Evolutionary conservation across 2,797 vertebrate genomes (phyloP).

Genomic region (Threskiornis aethiopicus): DNA sequence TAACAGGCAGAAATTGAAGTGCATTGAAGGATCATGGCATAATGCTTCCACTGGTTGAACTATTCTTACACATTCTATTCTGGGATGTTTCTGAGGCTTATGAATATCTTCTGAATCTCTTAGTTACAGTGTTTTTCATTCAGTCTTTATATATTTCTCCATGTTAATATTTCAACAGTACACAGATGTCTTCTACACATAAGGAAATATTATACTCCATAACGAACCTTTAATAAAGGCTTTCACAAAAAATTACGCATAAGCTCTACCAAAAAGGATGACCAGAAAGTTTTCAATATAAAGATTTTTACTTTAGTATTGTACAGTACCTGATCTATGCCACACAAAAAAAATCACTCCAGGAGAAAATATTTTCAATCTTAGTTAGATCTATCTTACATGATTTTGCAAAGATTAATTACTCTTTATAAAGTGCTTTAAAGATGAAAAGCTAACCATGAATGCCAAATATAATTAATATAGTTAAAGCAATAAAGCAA

Average conservation of each 20-base stretch:
- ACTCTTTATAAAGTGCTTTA: neutral
- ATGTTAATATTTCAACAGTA: neutral
- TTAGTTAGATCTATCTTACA: neutral
- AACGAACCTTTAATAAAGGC: neutral
- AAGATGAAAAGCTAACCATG: neutral
- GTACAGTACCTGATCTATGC: neutral
- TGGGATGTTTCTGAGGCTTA: neutral
- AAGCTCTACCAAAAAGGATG: neutral
- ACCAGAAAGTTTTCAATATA: neutral
- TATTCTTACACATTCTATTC: neutral
- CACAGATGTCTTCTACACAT: neutral
- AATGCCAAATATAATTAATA: neutral
- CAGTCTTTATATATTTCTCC: neutral
- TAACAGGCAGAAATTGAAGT: neutral
- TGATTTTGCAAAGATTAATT: neutral
- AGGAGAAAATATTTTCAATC: neutral
- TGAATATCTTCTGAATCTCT: neutral
- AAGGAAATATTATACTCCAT: neutral
- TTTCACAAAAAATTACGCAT: neutral
- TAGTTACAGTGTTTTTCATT: neutral
- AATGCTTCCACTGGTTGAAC: neutral
- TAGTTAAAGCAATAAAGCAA: neutral
- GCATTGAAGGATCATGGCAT: neutral
- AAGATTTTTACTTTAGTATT: neutral
- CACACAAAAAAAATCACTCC: neutral